Base-by-base conservation (phyloP, 2,113 vertebrate genomes). In the Psittacara wagleri region DNA sequence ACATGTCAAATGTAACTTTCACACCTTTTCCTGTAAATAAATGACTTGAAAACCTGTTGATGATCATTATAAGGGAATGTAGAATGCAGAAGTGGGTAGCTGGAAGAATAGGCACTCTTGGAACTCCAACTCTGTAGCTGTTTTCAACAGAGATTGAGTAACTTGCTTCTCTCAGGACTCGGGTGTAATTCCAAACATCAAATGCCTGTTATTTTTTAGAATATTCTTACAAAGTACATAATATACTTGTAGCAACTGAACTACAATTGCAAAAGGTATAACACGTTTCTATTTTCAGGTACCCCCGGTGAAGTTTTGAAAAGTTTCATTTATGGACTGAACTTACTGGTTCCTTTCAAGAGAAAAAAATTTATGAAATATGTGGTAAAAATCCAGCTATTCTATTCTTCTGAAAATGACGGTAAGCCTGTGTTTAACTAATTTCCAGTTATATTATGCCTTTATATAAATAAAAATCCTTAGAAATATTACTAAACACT, bases 21-120 rank as follows among this genome's bases (percentile, higher is more conserved):
- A 95, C 78, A 78, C 41, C 78, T 94, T 97, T 66, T 96, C 96
- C 94, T 90, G 88, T 97, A 96, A 97, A 97, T 87, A 97, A 39
- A 46, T 88, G 86, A 52, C 79, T 85, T 86, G 70, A 95, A 95
- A 88, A 83, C 43, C 39, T 44, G 37, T 35, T 66, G 80, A 64
- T 94, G 94, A 75, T 88, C 92, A 61, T 43, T 97, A 49, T 63
- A 79, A 69, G 55, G 73, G 81, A 94, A 95, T 92, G 88, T 33
- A 84, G 28, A 97, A 94, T 92, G 69, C 51, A 66, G 59, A 81
- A 25, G 10, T 63, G 33, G 51, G 44, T 86, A 61, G 57, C 51
- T 49, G 61, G 41, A 43, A 88, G 37, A 85, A 48, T 10, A 52
- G 27, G 43, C 41, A 27, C 16, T 8, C 24, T 33, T 62, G 70